These are phyloP conservation scores for Hydropsyche tenuis DNA, from an alignment of 1,140 invertebrate species.

Conservation along the genomic window DNA sequence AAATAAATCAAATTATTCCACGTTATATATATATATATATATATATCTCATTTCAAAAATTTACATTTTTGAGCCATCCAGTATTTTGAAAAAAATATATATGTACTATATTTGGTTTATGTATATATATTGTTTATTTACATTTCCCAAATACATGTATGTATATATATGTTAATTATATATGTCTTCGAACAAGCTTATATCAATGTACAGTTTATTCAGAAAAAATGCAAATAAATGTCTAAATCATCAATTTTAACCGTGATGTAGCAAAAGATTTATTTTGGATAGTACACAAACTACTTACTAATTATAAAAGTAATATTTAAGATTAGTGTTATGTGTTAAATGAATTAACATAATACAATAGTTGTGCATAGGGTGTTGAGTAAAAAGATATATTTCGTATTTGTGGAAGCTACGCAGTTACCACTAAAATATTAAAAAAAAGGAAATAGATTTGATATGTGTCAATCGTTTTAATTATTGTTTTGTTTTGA, in stretches of 20 bases:
- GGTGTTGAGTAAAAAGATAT: constrained; percentile 47
- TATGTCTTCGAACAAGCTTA: constrained; percentile 47
- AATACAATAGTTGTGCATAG: constrained; percentile 50
- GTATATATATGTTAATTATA: constrained; percentile 27
- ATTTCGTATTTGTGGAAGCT: constrained; percentile 48
- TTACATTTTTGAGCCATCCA: too few species aligned
- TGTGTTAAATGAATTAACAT: constrained; percentile 47
- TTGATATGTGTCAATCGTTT: constrained; percentile 49
- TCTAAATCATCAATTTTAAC: constrained; percentile 44
- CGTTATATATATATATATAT: background rate
- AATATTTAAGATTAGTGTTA: constrained; percentile 49
- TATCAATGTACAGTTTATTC: constrained; percentile 50
- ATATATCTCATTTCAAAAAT: background rate
- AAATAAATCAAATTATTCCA: too few species aligned
- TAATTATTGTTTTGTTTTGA: constrained; percentile 37
- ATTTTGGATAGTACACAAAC: constrained; percentile 50
- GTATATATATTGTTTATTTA: too few species aligned
- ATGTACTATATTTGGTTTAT: too few species aligned
- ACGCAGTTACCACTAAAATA: constrained; percentile 43
- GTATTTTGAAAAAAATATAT: too few species aligned
- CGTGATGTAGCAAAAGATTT: constrained; percentile 47
- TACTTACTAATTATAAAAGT: constrained; percentile 45
- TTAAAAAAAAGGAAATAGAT: constrained; percentile 48
- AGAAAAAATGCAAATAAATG: constrained; percentile 42
- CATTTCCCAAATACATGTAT: constrained; percentile 18